These are phyloP conservation scores for Apaloderma vittatum DNA, from an alignment of 2,113 vertebrate genomes.

Conservation along the genomic window DNA sequence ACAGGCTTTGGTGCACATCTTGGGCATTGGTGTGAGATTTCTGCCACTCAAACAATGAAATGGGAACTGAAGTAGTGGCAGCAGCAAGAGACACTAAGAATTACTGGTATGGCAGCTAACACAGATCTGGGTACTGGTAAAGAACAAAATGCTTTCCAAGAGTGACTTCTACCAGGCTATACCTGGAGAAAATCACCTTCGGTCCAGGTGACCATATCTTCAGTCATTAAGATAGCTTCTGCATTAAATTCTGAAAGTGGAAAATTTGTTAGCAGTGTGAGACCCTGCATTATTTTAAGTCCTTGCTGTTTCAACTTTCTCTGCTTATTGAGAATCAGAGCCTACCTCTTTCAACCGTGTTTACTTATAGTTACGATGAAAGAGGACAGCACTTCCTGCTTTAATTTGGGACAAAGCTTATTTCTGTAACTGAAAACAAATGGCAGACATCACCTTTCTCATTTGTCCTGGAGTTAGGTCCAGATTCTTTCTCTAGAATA, in stretches of 20 bases:
- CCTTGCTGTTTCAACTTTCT: background rate
- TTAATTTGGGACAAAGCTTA: background rate
- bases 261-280: background rate
- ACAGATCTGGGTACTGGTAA: background rate
- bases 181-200: background rate
- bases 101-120: fast-evolving
- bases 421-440: background rate
- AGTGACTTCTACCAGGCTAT: background rate
- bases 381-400: background rate
- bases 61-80: background rate
- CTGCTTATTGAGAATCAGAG: background rate
- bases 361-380: background rate
- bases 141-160: background rate
- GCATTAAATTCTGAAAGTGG: background rate
- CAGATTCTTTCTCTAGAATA: background rate
- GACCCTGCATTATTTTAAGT: background rate
- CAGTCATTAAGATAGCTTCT: background rate
- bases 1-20: background rate
- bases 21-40: background rate
- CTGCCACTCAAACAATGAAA: background rate
- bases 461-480: background rate
- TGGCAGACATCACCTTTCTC: background rate
- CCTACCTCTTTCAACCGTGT: background rate
- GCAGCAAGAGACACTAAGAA: background rate
- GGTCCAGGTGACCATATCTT: background rate